Evolutionary conservation across 2,888 invertebrate species (phyloP), one percentile per base, ranked within the genome.

Genomic region (Troilus luridus): DNA sequence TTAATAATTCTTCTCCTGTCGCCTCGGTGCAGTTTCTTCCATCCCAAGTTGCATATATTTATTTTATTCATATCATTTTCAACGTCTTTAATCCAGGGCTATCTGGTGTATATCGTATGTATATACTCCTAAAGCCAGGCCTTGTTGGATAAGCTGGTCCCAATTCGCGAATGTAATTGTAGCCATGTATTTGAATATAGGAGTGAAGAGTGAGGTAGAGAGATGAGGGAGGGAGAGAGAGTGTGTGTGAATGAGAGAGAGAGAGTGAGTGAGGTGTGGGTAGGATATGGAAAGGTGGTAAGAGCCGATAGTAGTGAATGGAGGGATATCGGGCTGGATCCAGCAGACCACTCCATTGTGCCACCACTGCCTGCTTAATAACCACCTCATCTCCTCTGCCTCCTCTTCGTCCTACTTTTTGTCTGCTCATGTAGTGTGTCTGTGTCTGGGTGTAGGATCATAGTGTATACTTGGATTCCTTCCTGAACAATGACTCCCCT

Each of bases 151-250:
- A 67, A 24, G 24, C 17, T 41, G 17, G 17, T 24, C 9, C 64
- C 62, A 6, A 62, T 24, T n/a, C 12, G 64, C n/a, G 72, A 8
- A 19, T 41, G 72, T 77, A 77, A 77, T 77, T 77, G 14, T 17
- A 17, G 41, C 27, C 27, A 77, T 77, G 41, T 77, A 77, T 77
- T 77, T 77, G 72, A 77, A 77, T 77, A 77, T 77, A 41, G 72
- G 27, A 17, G 27, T 1, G 27, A 41, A 41, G 27, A 7, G 72
- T 1, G 27, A 41, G 72, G 27, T 0, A 9, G 72, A 27, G 14
- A 14, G 14, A 12, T 24, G 72, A 14, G 1, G 17, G 7, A 24
- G 24, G 5, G 24, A 12, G 24, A 24, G 72, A 17, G 7, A 60
- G 12, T 0, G 62, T 7, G 62, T 27, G 12, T 11, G 21, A 67